phyloP scores from a whole-genome alignment of 1,140 invertebrate species.

The Pygmarrhopalites habei region DNA sequence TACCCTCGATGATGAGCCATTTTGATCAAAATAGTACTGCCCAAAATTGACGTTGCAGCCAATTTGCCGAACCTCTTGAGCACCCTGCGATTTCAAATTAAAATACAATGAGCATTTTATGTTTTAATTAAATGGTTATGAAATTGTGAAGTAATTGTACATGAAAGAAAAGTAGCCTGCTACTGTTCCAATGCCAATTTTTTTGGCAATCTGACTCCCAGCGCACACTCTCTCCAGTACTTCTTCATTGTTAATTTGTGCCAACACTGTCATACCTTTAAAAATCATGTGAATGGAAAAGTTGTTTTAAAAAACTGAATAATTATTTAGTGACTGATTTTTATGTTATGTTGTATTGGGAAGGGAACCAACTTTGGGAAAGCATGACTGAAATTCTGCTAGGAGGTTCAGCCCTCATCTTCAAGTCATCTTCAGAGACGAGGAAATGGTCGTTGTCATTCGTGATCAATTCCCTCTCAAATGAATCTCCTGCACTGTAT shows the following conservation, averaged over 20 bases:
- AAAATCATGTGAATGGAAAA: background rate
- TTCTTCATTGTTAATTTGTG: conserved; percentile 11
- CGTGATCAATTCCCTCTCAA: background rate
- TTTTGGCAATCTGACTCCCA: background rate
- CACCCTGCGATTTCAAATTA: too few relatives aligned
- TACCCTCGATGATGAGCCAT: conserved; percentile 8
- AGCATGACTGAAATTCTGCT: background rate
- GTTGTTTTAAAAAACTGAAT: background rate
- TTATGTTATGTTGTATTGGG: background rate
- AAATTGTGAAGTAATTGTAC: too few relatives aligned
- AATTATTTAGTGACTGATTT: background rate
- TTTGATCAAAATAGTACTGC: background rate
- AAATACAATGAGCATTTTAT: too few relatives aligned
- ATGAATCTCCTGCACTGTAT: background rate
- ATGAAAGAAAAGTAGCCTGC: conserved; percentile 4
- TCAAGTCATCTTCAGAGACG: background rate
- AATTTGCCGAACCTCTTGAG: conserved; percentile 4
- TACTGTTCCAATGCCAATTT: background rate
- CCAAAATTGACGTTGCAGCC: background rate
- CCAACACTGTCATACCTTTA: conserved; percentile 5
- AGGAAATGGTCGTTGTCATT: background rate
- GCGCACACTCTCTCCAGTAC: conserved; percentile 3
- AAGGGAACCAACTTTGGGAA: background rate
- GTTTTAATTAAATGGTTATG: too few relatives aligned
- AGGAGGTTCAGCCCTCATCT: background rate